Base-by-base conservation (phyloP, 2,113 vertebrate species). In the Mastomys natalensis region DNA sequence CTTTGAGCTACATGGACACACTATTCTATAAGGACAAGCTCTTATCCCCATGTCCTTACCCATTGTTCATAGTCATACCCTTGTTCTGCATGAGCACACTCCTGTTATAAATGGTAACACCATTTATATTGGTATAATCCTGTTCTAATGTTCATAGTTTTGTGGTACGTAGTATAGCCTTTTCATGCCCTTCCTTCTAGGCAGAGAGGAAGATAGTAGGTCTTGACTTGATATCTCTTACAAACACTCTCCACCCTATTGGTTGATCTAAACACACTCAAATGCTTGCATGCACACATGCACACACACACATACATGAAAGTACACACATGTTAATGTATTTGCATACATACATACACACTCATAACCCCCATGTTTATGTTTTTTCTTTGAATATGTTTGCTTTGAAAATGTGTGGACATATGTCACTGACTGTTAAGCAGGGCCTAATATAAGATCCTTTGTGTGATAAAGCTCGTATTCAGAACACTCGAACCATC, bases 1-100 rank as follows among this genome's bases (percentile, higher is more conserved):
- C 22, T 12, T 64, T 64, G 62, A 29, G 26, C 10, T 64, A 26
- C 26, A 29, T 12, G 12, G 13, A 31, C 29, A 68, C 5, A 34
- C 66, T 68, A 34, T 68, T 68, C 66, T 68, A 34, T 2, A 68
- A 68, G 66, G 66, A 34, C 29, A 34, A 13, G 29, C 53, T 40
- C 37, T 82, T 60, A 40, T 26, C 26, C 48, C 11, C 34, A 55
- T 88, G 53, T 3, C 19, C 24, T 74, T 3, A 19, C 26, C 24
- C 2, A 16, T 53, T 45, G 24, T 53, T 4, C 15, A 3, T 5
- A 24, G 22, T 2, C 9, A 53, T 2, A 53, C 1, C 24, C 62
- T 48, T 90, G 88, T 0, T 77, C 40, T n/a, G 7, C 24, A 31
- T 64, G 58, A 62, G 22, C 12, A 51, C 31, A 70, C 34, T 31